phyloP scores from a whole-genome alignment of 2,113 vertebrate genomes.

The Protomyctophum bolini region DNA sequence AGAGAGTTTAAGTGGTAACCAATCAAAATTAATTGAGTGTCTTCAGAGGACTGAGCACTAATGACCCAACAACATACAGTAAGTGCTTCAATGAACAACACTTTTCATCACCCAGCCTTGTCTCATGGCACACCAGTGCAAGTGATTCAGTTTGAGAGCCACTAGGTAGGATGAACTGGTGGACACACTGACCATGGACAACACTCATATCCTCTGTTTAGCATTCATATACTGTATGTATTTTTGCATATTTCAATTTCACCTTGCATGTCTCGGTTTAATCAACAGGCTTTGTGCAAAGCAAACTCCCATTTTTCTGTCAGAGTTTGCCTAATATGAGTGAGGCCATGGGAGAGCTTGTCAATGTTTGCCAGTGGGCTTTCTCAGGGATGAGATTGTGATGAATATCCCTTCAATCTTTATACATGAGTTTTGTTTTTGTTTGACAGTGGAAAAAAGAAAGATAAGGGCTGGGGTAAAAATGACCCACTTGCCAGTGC shows the following conservation, averaged over 20 bases:
- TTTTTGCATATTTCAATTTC: constrained; percentile 59
- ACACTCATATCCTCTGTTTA: constrained; percentile 65
- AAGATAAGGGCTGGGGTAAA: neutral
- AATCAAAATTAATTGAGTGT: constrained; percentile 74
- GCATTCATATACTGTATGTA: constrained; percentile 71
- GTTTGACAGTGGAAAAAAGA: constrained; percentile 29
- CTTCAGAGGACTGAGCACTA: constrained; percentile 69
- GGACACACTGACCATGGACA: constrained; percentile 28
- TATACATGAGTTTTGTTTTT: constrained; percentile 55
- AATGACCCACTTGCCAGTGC: constrained; percentile 43
- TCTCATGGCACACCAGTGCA: no score
- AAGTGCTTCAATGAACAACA: constrained; percentile 70
- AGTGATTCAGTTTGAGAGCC: constrained; percentile 13
- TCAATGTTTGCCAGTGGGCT: constrained; percentile 77
- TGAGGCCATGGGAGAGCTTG: constrained; percentile 67
- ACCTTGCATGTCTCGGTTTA: constrained; percentile 69
- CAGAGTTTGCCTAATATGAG: constrained; percentile 75
- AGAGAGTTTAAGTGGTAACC: constrained; percentile 36
- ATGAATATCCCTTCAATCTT: constrained; percentile 70
- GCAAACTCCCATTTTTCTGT: constrained; percentile 60
- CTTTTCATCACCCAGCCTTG: constrained; percentile 23
- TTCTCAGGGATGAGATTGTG: constrained; percentile 67
- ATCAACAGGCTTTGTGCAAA: constrained; percentile 59
- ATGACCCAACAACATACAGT: constrained; percentile 46
- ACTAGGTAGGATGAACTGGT: constrained; percentile 22